phyloP scores from a whole-genome alignment of 2,797 vertebrate genomes.

The Paguma larvata region DNA sequence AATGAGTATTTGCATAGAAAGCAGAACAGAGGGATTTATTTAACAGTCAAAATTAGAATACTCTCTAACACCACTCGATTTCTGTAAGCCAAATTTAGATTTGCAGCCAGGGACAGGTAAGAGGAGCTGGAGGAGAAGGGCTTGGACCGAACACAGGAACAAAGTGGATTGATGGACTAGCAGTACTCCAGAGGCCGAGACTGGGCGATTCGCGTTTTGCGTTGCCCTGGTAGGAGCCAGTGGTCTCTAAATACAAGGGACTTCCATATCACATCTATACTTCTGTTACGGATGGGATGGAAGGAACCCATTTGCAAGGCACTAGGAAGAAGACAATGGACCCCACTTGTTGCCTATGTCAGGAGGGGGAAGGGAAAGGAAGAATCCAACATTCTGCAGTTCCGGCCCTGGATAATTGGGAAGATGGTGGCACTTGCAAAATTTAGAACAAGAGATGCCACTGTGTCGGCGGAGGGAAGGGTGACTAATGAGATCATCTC shows the following conservation, averaged over 20 bases:
- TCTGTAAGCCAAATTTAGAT: slow-evolving; percentile 35
- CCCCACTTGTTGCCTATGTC: background rate
- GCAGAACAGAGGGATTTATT: background rate
- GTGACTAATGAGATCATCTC: background rate
- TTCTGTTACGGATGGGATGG: background rate
- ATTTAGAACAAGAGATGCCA: background rate
- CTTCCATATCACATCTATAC: background rate
- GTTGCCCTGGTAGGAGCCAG: background rate
- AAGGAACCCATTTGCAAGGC: background rate
- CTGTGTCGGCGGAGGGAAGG: background rate
- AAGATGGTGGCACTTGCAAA: background rate
- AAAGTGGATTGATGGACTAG: background rate
- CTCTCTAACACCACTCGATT: background rate
- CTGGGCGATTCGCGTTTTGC: background rate
- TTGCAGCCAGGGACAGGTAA: background rate
- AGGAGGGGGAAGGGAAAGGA: background rate
- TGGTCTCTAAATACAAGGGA: background rate
- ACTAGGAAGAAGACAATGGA: background rate
- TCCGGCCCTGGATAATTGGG: background rate
- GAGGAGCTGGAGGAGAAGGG: background rate
- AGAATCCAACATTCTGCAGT: background rate
- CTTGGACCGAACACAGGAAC: background rate
- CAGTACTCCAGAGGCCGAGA: background rate
- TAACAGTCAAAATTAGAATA: background rate
- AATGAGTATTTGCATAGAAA: background rate